Evolutionary conservation across 92 coral and sea anemone species (phyloP), one percentile per base, ranked within the genome.

Genomic region (Metridium senile): DNA sequence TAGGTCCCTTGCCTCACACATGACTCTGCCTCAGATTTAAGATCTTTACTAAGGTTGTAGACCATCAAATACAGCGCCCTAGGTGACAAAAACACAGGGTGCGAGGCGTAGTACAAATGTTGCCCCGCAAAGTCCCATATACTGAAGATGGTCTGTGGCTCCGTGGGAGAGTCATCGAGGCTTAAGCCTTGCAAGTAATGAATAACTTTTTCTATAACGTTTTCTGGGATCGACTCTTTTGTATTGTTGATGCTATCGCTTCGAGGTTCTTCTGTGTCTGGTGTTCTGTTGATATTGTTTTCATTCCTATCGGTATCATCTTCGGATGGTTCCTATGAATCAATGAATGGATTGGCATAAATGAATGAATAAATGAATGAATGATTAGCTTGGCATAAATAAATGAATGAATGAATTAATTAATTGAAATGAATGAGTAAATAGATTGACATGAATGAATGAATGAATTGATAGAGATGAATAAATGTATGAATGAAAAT

Each of bases 91-190:
- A 91, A 91, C 75, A 91, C 97, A 22, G 97, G 91, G 58, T 91
- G 97, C 11, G 97, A 91, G 2, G 97, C 97, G 66, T 91, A 91
- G 71, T 91, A 91, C 47, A 91, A 70, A 58, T 91, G 97, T 64
- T 91, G 97, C 20, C 97, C 97, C n/a, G 97, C 97, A 31, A 91
- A 91, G 74, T 91, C 97, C 97, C 97, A 91, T 21, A 88, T 66
- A 11, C 88, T 91, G 3, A 91, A 89, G 20, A 85, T 87, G 30
- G 90, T 85, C 56, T 91, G 91, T 52, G 69, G 78, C 51, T 74
- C 78, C 11, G 83, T 87, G 18, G 75, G 29, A 31, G 76, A 58
- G n/a, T 75, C 74, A 19, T 78, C 78, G 0, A 85, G 73, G 45
- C 74, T 74, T 11, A 74, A 26, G 6, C 67, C 68, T 73, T 85